Evolutionary conservation across 2,888 invertebrate genomes (phyloP), one percentile per base, ranked within the genome.

Genomic region (Caradrina kadenii): DNA sequence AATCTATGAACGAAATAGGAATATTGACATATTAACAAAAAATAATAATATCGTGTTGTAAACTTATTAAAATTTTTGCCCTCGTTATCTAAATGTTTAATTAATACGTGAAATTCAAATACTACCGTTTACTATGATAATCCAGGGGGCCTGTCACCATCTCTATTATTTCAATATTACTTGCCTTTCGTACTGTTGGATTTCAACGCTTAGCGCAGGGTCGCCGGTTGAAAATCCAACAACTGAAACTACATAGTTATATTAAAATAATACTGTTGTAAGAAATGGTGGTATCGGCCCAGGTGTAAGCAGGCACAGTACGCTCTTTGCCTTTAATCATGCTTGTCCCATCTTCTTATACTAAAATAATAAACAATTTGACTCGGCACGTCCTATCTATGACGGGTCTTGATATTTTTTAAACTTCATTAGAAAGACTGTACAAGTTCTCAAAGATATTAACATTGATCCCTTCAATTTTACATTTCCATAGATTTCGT

Each of bases 11-110:
- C 13, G n/a, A 54, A 69, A 59, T 68, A 55, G 63, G 35, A 54
- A 60, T 66, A 63, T 48, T 21, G 59, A 50, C 5, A 48, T 26
- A 26, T 26, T 26, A 45, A 19, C 22, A 22, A n/a, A 26, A 42
- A 63, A 35, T 55, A 66, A 65, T 26, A 39, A 21, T 15, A n/a
- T 13, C 21, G n/a, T 39, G 39, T 56, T 56, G 22, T 62, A 49
- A 49, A n/a, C n/a, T 49, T 48, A 50, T 13, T 54, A 55, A 60
- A 48, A 48, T 59, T 68, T 54, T 61, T 69, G 48, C 21, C 49
- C 52, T 74, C 62, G 75, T 76, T 76, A 79, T 73, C 74, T 79
- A 79, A 73, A 73, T 76, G 63, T 73, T 53, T 73, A 67, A 62
- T 53, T 73, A 67, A 62, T 76, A 73, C 50, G 45, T 78, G 45